Evolutionary conservation across 2,888 invertebrate genomes (phyloP).

Genomic region (Laothoe populi): DNA sequence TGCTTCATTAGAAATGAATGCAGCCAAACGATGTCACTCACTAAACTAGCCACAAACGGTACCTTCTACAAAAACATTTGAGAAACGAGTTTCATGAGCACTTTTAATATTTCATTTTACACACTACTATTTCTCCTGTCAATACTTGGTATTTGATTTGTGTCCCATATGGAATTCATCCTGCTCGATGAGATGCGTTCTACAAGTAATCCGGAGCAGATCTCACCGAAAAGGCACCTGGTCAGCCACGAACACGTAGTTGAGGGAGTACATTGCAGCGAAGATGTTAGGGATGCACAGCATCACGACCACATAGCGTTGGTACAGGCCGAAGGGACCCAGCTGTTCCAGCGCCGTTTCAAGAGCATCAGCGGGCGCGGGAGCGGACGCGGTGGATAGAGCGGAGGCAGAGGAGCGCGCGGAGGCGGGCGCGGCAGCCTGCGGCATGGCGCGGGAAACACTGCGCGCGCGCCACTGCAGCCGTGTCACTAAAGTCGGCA

Average conservation of each 20-base stretch:
- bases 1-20: neutral
- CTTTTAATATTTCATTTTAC: neutral
- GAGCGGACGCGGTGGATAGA: conserved; percentile 9
- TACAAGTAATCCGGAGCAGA: neutral
- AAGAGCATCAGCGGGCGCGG: conserved; percentile 49
- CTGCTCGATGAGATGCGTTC: neutral
- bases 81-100: neutral
- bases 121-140: neutral
- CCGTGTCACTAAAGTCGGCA: neutral
- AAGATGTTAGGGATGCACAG: conserved; percentile 79
- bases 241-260: conserved; percentile 85
- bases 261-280: conserved; percentile 80
- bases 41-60: neutral
- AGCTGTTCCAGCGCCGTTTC: conserved; percentile 67
- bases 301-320: conserved; percentile 64
- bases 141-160: neutral
- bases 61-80: neutral
- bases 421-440: conserved; percentile 47
- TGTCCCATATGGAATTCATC: too few relatives aligned
- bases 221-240: conserved; percentile 82
- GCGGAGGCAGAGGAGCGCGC: conserved; percentile 24
- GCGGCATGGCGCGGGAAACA: conserved; percentile 36
- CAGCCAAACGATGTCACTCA: neutral
- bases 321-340: conserved; percentile 74
- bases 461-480: conserved; percentile 25